Base-by-base conservation (phyloP, 2,797 vertebrate genomes). In the Danio kyathit region DNA sequence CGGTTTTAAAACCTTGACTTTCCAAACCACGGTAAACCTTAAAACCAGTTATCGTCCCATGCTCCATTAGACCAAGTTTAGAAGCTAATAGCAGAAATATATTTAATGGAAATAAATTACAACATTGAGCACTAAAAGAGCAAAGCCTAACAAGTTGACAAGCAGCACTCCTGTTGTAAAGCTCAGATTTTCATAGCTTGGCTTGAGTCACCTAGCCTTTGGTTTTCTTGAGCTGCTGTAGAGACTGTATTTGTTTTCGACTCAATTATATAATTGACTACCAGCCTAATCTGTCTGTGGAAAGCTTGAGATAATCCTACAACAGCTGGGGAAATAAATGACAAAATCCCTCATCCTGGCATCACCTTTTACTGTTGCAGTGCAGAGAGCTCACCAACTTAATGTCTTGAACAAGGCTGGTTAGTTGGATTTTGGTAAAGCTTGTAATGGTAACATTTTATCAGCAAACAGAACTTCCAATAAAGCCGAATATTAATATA, bases 311-410 rank as follows among this genome's bases (percentile, higher is more conserved):
- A 16, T 77, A 77, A 81, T 59, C 75, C 49, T 29, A 21, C 67
- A 65, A 76, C 75, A 84, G 21, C 40, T 79, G 56, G 65, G 43
- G 13, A 54, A 60, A 54, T 71, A 63, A 17, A 77, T 66, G 41
- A 71, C 29, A 57, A 7, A 74, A 71, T 61, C 44, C 17, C 2
- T 72, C 4, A 65, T 56, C 19, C 51, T 57, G 16, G 19, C 19
- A 44, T 54, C 13, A 16, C 19, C 3, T 2, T 2, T 52, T 21
- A 41, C 13, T 7, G 60, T 38, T 63, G 46, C 13, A 16, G 17
- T 61, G 38, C 4, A 69, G 17, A 5, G 49, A 29, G 57, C 29
- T 29, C 9, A 52, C 6, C 17, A 40, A 6, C 5, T 51, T 52
- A 43, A 46, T 56, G 6, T 17, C 16, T 38, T 67, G 14, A 57